Percentiles rank a stretch among this genome's conserved stretches.
phyloP scores from a whole-genome alignment of 2,113 vertebrate species.

The Notarius lentiginosus region DNA sequence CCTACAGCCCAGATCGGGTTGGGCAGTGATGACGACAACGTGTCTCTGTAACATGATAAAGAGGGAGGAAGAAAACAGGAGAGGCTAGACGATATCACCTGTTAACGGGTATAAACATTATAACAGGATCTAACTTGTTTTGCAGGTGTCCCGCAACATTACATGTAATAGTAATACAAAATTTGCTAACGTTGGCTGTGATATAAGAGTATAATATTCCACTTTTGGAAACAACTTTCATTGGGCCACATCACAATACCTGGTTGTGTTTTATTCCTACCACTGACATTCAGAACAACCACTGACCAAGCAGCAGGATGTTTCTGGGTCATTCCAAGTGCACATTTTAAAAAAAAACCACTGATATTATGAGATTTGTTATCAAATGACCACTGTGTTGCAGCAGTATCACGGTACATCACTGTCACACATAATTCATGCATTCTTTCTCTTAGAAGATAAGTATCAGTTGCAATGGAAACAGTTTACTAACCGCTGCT shows the following conservation, averaged over 20 bases:
- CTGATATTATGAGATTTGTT: neutral
- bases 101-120: neutral
- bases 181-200: neutral
- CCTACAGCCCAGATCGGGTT: too few relatives aligned
- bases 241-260: neutral
- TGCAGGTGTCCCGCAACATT: neutral
- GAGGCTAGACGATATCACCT: neutral
- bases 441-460: neutral
- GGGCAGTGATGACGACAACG: too few relatives aligned
- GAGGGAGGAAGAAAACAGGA: neutral
- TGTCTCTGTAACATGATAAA: too few relatives aligned
- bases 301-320: neutral
- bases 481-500: neutral
- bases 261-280: neutral
- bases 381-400: neutral
- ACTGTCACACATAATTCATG: neutral
- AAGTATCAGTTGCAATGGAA: neutral
- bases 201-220: neutral
- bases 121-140: neutral
- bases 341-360: neutral
- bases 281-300: neutral
- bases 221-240: neutral
- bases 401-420: neutral
- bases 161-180: neutral
- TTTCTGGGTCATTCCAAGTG: neutral